Base-by-base conservation (phyloP, 2,113 vertebrate species). In the Crypturellus undulatus region DNA sequence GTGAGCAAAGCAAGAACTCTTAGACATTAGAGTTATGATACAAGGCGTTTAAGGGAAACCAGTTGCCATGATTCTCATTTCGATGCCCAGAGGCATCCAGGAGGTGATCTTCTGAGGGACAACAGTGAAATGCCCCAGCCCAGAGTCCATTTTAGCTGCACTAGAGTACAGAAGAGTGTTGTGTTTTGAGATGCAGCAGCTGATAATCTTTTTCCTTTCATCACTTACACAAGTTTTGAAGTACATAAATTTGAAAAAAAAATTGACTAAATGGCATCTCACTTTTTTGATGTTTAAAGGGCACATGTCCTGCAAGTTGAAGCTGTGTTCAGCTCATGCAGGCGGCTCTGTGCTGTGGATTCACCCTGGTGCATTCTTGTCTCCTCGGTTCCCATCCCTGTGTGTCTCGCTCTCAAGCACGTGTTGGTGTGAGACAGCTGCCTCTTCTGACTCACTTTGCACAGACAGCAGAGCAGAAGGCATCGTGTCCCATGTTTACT, bases 361-460 rank as follows among this genome's bases (percentile, higher is more conserved):
- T 91, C 82, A 47, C 54, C 40, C 77, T 51, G 47, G 17, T 5
- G 67, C 83, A 5, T 89, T 89, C 89, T 62, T 95, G 56, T 91
- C 93, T 89, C 19, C 65, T 84, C 83, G 62, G 24, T n/a, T n/a
- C 28, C 54, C 76, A 34, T 52, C 51, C 56, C 82, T 42, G 40
- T 42, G 40, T 60, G 43, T 49, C 68, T 89, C 43, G 62, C 63
- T 72, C 19, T n/a, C 86, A 65, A 40, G 18, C 20, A 1, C 14
- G 45, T 81, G 43, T 59, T 70, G 43, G 26, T 84, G 62, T 73
- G 83, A 79, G 76, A n/a, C 34, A n/a, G 68, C 60, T 82, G 67
- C 71, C 79, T 64, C 15, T 76, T 82, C 5, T 70, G 84, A 12
- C 38, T 84, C 36, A 0, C 73, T 79, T 69, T 36, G 62, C 42